Base-by-base conservation (phyloP, 2,888 invertebrate genomes). In the Andrena camellia region DNA sequence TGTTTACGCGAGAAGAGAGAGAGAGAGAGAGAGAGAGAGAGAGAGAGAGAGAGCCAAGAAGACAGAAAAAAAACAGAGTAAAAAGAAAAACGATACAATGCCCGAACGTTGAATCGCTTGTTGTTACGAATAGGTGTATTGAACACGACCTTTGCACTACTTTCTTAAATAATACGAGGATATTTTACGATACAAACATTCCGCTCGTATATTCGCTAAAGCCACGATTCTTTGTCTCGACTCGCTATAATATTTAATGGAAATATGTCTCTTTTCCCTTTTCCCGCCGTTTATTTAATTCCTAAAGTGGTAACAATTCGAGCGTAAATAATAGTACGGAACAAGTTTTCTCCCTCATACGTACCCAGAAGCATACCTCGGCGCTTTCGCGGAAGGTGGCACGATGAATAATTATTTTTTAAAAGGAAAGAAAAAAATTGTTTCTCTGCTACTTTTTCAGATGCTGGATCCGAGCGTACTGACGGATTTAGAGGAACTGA, bases 401-500 rank as follows among this genome's bases (percentile, higher is more conserved):
- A 42, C 23, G 20, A 10, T 26, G 20, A 10, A 23, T 26, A 23
- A 23, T 57, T 57, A 26, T 10, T 20, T 20, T 23, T 8, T 10
- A 23, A 10, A 13, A 20, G 10, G 5, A 23, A 20, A 33, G 4
- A 10, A 33, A 59, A 64, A 17, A 59, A 66, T 1, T 33, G 20
- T 78, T 42, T 59, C n/a, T 60, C 64, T 35, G 5, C 68, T 59
- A 62, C n/a, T 75, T 92, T 57, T 92, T 60, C 91, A 95, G 94
- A 94, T 94, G 94, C 91, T 96, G 95, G 96, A 96, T 95, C 95
- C 95, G 94, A 94, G 95, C 89, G 95, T 96, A 93, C 95, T 96
- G 93, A 95, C 96, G 90, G 96, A 97, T 94, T 95, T 97, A 93
- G 97, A 97, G 94, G 97, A 97, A 94, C 95, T 97, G 94, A 96